Evolutionary conservation across 2,113 vertebrate genomes (phyloP).

Genomic region (Leptobrachium ailaonicum): DNA sequence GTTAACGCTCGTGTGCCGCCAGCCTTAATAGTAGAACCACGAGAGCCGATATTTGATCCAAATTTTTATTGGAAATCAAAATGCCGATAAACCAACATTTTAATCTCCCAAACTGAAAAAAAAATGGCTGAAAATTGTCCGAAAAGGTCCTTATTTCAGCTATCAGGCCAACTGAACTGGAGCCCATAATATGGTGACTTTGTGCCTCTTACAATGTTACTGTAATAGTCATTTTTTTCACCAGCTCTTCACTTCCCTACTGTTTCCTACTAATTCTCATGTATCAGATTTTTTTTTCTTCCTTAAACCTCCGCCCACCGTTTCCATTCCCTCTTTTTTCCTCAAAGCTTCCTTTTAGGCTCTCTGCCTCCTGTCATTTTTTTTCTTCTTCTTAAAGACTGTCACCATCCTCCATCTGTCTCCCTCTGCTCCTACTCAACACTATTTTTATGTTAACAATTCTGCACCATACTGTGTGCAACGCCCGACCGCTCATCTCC

Average conservation of each 20-base stretch:
- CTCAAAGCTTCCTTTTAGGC: constrained; percentile 32
- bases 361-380: not conserved
- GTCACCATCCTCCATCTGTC: constrained; percentile 19
- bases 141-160: too few relatives aligned
- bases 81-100: too few relatives aligned
- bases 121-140: too few relatives aligned
- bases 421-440: not conserved
- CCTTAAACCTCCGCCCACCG: constrained; percentile 15
- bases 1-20: too few relatives aligned
- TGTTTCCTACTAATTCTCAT: constrained; percentile 18
- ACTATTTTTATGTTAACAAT: not conserved
- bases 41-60: too few relatives aligned
- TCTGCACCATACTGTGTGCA: too few relatives aligned
- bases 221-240: constrained; percentile 17
- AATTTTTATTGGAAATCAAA: too few relatives aligned
- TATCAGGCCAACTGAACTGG: too few relatives aligned
- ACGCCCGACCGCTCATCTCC: too few relatives aligned
- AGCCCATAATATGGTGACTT: too few relatives aligned
- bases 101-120: too few relatives aligned
- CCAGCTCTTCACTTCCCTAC: constrained; percentile 27
- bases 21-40: too few relatives aligned
- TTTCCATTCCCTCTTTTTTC: constrained; percentile 27
- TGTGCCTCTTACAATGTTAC: constrained; percentile 18
- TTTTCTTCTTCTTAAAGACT: not conserved
- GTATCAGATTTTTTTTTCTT: constrained; percentile 9